Evolutionary conservation across 2,888 invertebrate genomes (phyloP).

Genomic region (Meteorus cinctellus): DNA sequence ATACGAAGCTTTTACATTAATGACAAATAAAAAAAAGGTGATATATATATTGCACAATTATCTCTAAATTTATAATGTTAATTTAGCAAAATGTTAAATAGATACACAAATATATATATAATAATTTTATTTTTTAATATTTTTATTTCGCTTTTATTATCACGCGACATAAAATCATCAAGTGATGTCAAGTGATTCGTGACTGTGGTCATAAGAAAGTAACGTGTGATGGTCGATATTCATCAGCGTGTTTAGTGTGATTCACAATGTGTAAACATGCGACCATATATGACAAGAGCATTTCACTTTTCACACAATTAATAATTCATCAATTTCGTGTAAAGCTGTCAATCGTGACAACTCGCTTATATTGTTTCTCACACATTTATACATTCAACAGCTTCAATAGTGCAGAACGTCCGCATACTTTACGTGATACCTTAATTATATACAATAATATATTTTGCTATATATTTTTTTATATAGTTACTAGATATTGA

Average conservation of each 20-base stretch:
- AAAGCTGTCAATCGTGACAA: neutral
- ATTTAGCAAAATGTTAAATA: neutral
- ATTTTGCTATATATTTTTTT: too few species aligned
- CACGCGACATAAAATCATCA: constrained; percentile 4
- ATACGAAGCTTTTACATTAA: constrained; percentile 4
- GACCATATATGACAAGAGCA: neutral
- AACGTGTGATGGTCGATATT: neutral
- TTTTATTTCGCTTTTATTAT: neutral
- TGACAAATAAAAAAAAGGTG: neutral
- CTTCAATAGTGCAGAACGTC: too few species aligned
- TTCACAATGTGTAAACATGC: neutral
- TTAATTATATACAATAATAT: too few species aligned
- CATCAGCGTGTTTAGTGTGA: neutral
- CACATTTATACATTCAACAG: too few species aligned
- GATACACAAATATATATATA: neutral
- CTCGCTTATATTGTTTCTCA: neutral
- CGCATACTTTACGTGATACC: too few species aligned
- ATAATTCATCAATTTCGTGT: constrained; percentile 17
- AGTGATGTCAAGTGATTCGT: constrained; percentile 12
- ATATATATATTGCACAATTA: neutral
- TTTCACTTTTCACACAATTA: constrained; percentile 26
- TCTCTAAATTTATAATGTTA: neutral
- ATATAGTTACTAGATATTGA: too few species aligned
- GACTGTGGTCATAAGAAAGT: neutral
- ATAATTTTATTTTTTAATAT: too few species aligned